These are phyloP conservation scores for Pseudorhiza aurosa DNA, from an alignment of 30 jellyfish, hydroid and myxozoan species.

Conservation along the genomic window DNA sequence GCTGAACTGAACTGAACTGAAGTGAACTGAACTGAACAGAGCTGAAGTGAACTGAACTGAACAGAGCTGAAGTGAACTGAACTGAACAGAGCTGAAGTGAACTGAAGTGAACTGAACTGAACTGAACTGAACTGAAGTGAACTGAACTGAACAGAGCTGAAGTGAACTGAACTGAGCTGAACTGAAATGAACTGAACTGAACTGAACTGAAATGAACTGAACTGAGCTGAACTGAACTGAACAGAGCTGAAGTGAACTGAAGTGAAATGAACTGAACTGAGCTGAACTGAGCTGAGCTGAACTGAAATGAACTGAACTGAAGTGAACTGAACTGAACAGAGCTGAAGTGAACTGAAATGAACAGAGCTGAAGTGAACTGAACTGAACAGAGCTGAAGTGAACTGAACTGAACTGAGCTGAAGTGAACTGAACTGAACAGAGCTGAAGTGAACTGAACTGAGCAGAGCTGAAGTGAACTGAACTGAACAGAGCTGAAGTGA, in stretches of 20 bases:
- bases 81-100: conserved; percentile 6
- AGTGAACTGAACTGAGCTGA: conserved; percentile 18
- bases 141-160: conserved; percentile 14
- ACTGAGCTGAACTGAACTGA: conserved; percentile 11
- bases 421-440: conserved; percentile 14
- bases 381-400: conserved; percentile 15
- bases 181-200: conserved; percentile 13
- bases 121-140: conserved; percentile 17
- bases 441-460: conserved; percentile 4
- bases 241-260: not conserved
- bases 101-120: conserved; percentile 10
- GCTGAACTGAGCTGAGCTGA: not conserved
- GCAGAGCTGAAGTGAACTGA: not conserved
- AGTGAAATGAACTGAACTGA: not conserved
- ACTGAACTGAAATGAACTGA: conserved; percentile 13
- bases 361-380: conserved; percentile 10
- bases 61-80: conserved; percentile 10
- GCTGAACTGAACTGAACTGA: conserved; percentile 23
- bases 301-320: conserved; percentile 10
- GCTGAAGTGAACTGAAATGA: conserved; percentile 13
- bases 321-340: conserved; percentile 14
- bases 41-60: conserved; percentile 14
- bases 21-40: conserved; percentile 4
- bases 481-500: conserved; percentile 10
- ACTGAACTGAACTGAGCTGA: conserved; percentile 8